Evolutionary conservation across 2,113 vertebrate genomes (phyloP), one percentile per base, ranked within the genome.

Genomic region (Terrapene triunguis): DNA sequence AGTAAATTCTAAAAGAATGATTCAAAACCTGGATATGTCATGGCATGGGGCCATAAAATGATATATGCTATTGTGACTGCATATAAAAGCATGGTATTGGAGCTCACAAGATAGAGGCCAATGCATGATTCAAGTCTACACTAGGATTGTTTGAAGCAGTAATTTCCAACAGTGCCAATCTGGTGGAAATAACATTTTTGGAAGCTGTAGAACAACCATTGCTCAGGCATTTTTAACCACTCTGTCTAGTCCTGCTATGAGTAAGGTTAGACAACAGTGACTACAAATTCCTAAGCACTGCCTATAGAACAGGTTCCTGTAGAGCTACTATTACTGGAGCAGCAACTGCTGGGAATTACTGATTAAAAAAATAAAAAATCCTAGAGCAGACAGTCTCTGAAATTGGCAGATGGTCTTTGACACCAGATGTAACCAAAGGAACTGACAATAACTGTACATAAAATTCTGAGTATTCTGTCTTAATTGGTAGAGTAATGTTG

Each of bases 111-210:
- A 72, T 21, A 86, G 82, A 90, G 62, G 4, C 0, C 89, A 74
- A 89, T 90, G 89, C 94, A 93, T 72, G 51, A 78, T 92, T 95
- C 69, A 90, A 72, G 22, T 12, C 27, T 82, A 72, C 32, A 42
- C 44, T 72, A 84, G 78, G 14, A 74, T 57, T 96, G 62, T 94
- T 84, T 94, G 89, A 96, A 95, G 8, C 0, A 85, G 42, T 51
- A 92, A 42, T 87, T 95, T 85, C 82, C 80, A 85, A 8, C 79
- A 85, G 87, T 82, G 87, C 50, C 91, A 35, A 82, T 88, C 80
- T 80, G 51, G n/a, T 89, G 87, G 65, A 72, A 72, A 78, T 24
- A 95, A 92, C 89, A 59, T 83, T 96, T 97, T 94, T 91, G n/a
- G 93, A 87, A 92, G 38, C 44, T 85, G 32, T 19, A 51, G 29